Conservation (phyloP, 2,113 vertebrate genomes). For the Oreochromis spilurus region DNA sequence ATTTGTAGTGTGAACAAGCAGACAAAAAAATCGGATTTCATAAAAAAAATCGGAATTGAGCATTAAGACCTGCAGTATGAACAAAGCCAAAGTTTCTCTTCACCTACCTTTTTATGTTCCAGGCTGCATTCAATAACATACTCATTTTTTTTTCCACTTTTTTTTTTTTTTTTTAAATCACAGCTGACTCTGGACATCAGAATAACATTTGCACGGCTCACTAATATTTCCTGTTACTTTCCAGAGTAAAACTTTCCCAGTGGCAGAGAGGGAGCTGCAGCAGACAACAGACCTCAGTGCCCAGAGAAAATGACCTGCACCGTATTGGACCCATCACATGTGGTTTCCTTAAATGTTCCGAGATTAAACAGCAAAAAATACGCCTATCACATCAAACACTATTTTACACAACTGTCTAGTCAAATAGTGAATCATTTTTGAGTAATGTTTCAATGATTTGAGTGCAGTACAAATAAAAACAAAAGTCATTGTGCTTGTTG, state of each 20-base stretch:
- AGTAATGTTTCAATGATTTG: background rate
- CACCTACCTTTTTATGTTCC: background rate
- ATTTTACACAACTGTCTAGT: background rate
- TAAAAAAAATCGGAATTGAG: too few relatives aligned
- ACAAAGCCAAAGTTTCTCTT: slow-evolving; percentile 12
- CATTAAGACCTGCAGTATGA: background rate
- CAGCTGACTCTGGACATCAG: background rate
- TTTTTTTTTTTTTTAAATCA: background rate
- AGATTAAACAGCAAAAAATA: background rate
- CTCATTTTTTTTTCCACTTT: accelerated
- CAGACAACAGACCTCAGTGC: background rate
- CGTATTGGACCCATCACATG: background rate
- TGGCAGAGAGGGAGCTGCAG: background rate
- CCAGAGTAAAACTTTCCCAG: slow-evolving; percentile 37
- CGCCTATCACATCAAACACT: accelerated
- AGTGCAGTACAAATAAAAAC: background rate
- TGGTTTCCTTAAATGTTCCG: background rate
- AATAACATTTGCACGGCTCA: background rate
- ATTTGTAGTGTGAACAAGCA: too few relatives aligned
- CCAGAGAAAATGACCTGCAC: background rate
- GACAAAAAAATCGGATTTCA: too few relatives aligned
- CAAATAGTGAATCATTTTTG: background rate
- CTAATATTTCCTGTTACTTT: background rate
- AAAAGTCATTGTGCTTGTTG: background rate
- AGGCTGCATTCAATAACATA: accelerated